phyloP scores from a whole-genome alignment of 2,888 invertebrate species.

The Sinhomidia bicolor region DNA sequence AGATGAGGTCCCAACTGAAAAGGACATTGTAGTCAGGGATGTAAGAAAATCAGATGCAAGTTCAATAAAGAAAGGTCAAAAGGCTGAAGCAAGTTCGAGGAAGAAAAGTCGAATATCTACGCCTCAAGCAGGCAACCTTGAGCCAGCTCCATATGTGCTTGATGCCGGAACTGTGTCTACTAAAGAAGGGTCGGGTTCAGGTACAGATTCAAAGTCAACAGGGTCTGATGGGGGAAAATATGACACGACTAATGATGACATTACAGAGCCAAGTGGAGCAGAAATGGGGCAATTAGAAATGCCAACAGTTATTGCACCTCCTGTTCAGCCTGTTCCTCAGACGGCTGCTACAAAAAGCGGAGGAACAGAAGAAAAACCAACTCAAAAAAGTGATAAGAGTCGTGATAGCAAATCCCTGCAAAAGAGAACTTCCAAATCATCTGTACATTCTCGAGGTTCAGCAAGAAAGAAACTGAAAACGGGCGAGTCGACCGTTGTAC shows the following conservation, averaged over 20 bases:
- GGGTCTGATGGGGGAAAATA: background rate
- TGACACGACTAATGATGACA: background rate
- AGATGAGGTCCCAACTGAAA: background rate
- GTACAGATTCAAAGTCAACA: slow-evolving; percentile 23
- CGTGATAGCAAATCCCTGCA: background rate
- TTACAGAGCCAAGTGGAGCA: background rate
- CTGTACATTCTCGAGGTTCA: background rate
- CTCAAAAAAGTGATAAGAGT: background rate
- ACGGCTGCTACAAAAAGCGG: background rate
- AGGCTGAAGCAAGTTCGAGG: background rate
- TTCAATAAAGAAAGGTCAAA: background rate
- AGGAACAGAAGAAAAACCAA: background rate
- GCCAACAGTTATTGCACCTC: background rate
- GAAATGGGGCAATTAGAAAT: background rate
- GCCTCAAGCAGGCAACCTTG: background rate
- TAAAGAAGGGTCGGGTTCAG: background rate
- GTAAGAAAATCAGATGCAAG: background rate
- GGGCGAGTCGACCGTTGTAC: slow-evolving; percentile 1
- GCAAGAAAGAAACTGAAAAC: slow-evolving; percentile 21
- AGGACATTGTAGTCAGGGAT: background rate
- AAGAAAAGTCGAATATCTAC: background rate
- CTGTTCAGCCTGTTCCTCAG: background rate
- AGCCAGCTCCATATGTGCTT: background rate
- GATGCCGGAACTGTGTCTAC: background rate
- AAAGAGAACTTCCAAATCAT: background rate